Conservation (phyloP, 2,888 invertebrate species). For the Leptura quadrifasciata region DNA sequence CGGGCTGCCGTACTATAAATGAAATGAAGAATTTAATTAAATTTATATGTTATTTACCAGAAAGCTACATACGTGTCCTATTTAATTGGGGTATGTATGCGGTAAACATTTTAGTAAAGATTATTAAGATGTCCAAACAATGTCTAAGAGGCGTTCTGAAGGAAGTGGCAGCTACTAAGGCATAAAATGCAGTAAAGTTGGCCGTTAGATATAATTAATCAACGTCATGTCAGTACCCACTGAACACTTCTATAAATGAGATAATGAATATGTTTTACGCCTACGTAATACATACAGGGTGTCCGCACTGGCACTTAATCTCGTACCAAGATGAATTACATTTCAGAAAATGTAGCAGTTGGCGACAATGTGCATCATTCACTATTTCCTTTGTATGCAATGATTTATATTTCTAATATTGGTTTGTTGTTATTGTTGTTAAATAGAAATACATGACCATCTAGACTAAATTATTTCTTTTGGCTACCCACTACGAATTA, state of each 20-base stretch:
- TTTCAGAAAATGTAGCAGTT: neutral
- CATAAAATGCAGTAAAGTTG: conserved; percentile 49
- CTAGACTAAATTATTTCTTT: conserved; percentile 23
- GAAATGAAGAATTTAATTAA: no score
- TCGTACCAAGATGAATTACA: neutral
- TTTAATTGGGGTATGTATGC: conserved; percentile 12
- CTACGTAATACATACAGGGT: conserved; percentile 9
- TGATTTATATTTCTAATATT: conserved; percentile 30
- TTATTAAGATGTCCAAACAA: conserved; percentile 32
- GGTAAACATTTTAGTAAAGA: conserved; percentile 33
- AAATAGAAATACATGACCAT: conserved; percentile 2
- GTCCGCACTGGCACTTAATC: neutral
- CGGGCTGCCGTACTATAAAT: no score
- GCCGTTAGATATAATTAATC: conserved; percentile 58
- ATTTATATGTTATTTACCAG: neutral
- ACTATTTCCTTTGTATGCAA: conserved; percentile 12
- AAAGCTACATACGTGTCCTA: neutral
- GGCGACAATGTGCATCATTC: neutral
- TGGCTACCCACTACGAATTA: neutral
- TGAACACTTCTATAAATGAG: conserved; percentile 60
- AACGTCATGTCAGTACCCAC: conserved; percentile 61
- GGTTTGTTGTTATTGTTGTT: conserved; percentile 18
- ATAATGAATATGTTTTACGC: conserved; percentile 63
- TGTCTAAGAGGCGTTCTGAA: conserved; percentile 23
- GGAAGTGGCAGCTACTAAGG: conserved; percentile 17